phyloP scores from a whole-genome alignment of 2,888 invertebrate species.

The Operophtera brumata region DNA sequence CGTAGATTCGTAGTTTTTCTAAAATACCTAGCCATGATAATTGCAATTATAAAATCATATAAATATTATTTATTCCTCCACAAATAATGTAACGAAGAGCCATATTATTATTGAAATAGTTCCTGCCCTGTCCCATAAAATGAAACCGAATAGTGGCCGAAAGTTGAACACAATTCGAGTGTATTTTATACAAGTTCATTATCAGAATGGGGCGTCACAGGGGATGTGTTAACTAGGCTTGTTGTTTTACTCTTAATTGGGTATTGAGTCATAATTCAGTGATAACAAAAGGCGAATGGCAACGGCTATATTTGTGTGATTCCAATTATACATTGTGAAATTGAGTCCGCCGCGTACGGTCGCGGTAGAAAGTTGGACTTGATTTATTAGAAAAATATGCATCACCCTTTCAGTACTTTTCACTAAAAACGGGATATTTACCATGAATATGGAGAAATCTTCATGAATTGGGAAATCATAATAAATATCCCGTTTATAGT shows the following conservation, averaged over 20 bases:
- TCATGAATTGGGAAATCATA: no score
- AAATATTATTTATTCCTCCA: background rate
- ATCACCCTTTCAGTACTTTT: no score
- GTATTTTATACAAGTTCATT: constrained; percentile 20
- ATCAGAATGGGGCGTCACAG: constrained; percentile 38
- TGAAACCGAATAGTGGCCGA: constrained; percentile 7
- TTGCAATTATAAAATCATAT: no score
- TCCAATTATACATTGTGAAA: constrained; percentile 68
- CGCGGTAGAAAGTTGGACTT: constrained; percentile 4
- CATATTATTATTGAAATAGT: constrained; percentile 1
- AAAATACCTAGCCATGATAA: no score
- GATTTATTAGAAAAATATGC: constrained; percentile 19
- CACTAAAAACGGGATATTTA: no score
- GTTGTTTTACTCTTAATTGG: constrained; percentile 60
- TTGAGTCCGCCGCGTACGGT: constrained; percentile 48
- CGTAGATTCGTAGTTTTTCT: no score
- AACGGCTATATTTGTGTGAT: constrained; percentile 59
- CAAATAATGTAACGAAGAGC: background rate
- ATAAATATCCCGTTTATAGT: no score
- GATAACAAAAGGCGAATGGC: constrained; percentile 63
- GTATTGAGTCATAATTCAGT: constrained; percentile 63
- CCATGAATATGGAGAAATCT: background rate
- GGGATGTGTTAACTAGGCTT: constrained; percentile 42
- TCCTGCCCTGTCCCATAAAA: constrained; percentile 4
- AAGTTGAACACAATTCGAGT: constrained; percentile 12